Evolutionary conservation across 2,797 vertebrate genomes (phyloP).

Genomic region (Hyperoplus lanceolatus): DNA sequence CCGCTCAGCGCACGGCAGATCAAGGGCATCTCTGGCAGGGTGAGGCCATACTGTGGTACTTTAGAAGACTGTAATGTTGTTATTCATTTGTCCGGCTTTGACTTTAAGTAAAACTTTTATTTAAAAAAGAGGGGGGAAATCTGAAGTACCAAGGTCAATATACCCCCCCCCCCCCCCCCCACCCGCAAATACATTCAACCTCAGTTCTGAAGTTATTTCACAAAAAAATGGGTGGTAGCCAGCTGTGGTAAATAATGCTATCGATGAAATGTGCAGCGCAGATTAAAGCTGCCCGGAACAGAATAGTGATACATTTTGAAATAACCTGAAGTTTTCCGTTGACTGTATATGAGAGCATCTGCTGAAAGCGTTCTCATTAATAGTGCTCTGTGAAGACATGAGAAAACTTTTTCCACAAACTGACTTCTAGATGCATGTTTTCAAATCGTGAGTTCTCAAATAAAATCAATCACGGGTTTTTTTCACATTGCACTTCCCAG

Average conservation of each 20-base stretch:
- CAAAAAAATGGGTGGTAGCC: background rate
- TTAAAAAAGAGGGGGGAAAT: background rate
- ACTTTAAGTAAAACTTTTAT: background rate
- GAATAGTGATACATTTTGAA: background rate
- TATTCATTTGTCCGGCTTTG: conserved; percentile 6
- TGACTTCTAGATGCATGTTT: conserved; percentile 12
- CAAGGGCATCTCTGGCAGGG: conserved; percentile 97
- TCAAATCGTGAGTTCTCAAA: conserved; percentile 8
- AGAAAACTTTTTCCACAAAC: conserved; percentile 17
- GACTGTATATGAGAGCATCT: background rate
- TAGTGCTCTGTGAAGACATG: background rate
- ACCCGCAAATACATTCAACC: background rate
- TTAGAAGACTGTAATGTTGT: conserved; percentile 5
- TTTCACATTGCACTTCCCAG: conserved; percentile 7
- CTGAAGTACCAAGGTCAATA: background rate
- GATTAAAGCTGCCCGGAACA: background rate
- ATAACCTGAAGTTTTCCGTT: background rate
- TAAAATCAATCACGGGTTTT: conserved; percentile 41
- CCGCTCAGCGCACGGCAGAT: conserved; percentile 95
- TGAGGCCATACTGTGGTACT: conserved; percentile 73
- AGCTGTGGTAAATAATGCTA: background rate
- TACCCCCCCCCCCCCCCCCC: no score
- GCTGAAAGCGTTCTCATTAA: background rate
- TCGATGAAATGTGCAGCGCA: background rate
- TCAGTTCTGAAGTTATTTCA: background rate